phyloP scores from a whole-genome alignment of 2,797 vertebrate species.

The Hyperoplus immaculatus region DNA sequence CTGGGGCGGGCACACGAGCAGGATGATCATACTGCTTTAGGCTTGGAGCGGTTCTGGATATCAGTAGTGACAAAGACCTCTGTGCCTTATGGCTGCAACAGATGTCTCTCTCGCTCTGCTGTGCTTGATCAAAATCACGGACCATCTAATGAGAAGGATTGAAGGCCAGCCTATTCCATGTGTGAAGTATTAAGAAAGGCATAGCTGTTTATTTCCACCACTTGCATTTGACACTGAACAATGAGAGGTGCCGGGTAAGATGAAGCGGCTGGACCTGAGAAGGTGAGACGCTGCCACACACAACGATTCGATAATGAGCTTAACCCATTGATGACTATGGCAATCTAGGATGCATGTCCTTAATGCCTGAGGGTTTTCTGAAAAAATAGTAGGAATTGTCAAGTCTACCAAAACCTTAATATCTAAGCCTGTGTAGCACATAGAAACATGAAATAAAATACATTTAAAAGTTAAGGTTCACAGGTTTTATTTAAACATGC shows the following conservation, averaged over 20 bases:
- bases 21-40: slow-evolving; percentile 30
- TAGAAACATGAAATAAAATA: no score
- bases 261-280: slow-evolving; percentile 35
- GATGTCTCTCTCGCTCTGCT: slow-evolving; percentile 62
- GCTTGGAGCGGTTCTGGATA: slow-evolving; percentile 50
- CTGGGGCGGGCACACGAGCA: slow-evolving; percentile 13
- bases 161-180: slow-evolving; percentile 36
- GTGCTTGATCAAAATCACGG: slow-evolving; percentile 52
- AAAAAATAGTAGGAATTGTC: no score
- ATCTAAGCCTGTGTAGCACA: no score
- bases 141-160: slow-evolving; percentile 41
- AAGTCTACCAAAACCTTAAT: no score
- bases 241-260: slow-evolving; percentile 23
- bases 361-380: no score
- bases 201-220: slow-evolving; percentile 33
- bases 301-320: slow-evolving; percentile 73
- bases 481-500: no score
- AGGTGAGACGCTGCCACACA: slow-evolving; percentile 51
- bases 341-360: no score
- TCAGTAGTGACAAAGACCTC: slow-evolving; percentile 54
- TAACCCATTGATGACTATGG: no score
- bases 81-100: slow-evolving; percentile 65
- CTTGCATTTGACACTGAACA: slow-evolving; percentile 9
- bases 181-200: slow-evolving; percentile 27
- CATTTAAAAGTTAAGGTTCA: no score